Conservation (phyloP, 2,113 vertebrate genomes). For the Calyptommatus sinebrachiatus region DNA sequence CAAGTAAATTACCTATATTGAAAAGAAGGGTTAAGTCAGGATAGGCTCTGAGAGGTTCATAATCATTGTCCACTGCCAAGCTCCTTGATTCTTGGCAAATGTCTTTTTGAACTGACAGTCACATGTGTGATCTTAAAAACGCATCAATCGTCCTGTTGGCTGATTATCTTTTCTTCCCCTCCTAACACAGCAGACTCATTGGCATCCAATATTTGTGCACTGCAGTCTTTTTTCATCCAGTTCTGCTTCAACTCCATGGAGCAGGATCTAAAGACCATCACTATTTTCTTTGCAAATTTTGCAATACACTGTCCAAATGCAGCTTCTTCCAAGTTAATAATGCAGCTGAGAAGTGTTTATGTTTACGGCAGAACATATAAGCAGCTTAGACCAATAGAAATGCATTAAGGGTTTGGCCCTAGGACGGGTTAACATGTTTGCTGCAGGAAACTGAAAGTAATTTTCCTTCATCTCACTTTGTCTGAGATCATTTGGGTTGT, state of each 20-base stretch:
- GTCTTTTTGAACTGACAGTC: constrained; percentile 35
- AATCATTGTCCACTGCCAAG: constrained; percentile 12
- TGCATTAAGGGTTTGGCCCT: constrained; percentile 21
- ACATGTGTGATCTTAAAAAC: constrained; percentile 38
- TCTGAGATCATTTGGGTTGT: constrained; percentile 48
- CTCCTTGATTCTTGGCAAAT: constrained; percentile 40
- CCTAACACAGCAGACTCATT: constrained; percentile 59
- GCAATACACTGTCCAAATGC: constrained; percentile 46
- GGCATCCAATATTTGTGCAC: constrained; percentile 50
- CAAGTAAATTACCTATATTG: constrained; percentile 27
- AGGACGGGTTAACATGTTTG: constrained; percentile 34
- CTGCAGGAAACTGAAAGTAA: constrained; percentile 64
- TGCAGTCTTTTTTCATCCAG: constrained; percentile 49
- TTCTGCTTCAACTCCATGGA: constrained; percentile 35
- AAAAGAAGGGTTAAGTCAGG: constrained; percentile 3
- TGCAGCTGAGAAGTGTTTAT: constrained; percentile 56
- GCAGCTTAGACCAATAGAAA: constrained; percentile 43
- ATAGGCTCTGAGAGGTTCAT: constrained; percentile 31
- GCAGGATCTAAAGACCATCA: constrained; percentile 45
- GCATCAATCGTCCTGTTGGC: constrained; percentile 38
- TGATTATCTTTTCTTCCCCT: constrained; percentile 54
- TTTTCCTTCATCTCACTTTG: constrained; percentile 49
- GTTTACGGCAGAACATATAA: constrained; percentile 50
- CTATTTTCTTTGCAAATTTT: constrained; percentile 36
- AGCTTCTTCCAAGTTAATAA: constrained; percentile 32